Evolutionary conservation across 2,888 invertebrate species (phyloP), one percentile per base, ranked within the genome.

Genomic region (Thysanoteuthis rhombus): DNA sequence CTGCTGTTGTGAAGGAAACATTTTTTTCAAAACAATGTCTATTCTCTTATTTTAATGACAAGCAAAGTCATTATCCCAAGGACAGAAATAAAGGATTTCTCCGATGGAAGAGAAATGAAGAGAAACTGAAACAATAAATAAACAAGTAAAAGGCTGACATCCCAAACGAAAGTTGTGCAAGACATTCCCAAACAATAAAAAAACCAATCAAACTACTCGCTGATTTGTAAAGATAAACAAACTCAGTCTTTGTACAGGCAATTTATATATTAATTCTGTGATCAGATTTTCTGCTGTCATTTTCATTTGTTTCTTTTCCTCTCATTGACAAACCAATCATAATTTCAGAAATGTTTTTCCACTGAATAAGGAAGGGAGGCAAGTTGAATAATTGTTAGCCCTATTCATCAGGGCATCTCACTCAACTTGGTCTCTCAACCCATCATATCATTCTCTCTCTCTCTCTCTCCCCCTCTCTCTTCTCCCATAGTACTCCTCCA

Each of bases 191-290:
- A 75, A 75, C 32, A 75, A 47, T 47, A 47, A 16, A 75, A 75
- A 75, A 75, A 32, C 0, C 3, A 75, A 32, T n/a, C 1, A 75
- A 75, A 32, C 19, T 47, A 47, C 47, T 47, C 19, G 47, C 47
- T 47, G 75, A 75, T n/a, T 75, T 75, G 75, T 75, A 75, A 75
- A 75, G 75, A 75, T n/a, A 75, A 75, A 75, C 32, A 75, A 75
- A 75, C 75, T 75, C 75, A 75, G 75, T 75, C 75, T 75, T 32
- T 75, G 75, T 75, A 75, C 75, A 75, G 75, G 32, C 32, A 75
- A 75, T 75, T 75, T 75, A 75, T 75, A 75, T 75, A 75, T 75
- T 75, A 75, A 75, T 75, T 75, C 75, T 75, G 75, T 75, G 75
- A 75, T 75, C 75, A 75, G 75, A 75, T 75, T 75, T 75, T 75